phyloP scores from a whole-genome alignment of 2,113 vertebrate genomes.

The Gadus chalcogrammus region DNA sequence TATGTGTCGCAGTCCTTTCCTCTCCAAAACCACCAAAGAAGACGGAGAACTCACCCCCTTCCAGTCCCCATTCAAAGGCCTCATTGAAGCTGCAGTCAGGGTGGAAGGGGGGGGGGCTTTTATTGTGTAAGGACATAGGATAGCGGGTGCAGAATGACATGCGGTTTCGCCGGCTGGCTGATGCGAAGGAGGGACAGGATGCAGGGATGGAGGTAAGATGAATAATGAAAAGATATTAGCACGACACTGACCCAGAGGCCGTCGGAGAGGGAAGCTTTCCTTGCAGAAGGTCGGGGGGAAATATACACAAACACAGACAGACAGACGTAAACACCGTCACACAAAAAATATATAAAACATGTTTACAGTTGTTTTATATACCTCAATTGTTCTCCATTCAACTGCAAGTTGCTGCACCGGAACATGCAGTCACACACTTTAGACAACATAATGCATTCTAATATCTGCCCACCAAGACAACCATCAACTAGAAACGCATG shows the following conservation, averaged over 20 bases:
- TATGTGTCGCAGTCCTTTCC: slow-evolving; percentile 22
- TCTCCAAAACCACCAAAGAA: slow-evolving; percentile 35
- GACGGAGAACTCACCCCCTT: slow-evolving; percentile 41
- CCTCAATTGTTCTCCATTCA: too few species aligned
- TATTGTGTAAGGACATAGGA: slow-evolving; percentile 56
- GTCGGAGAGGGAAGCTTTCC: too few species aligned
- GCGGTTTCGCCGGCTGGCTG: slow-evolving; percentile 44
- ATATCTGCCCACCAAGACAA: too few species aligned
- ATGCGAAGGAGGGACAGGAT: slow-evolving; percentile 31
- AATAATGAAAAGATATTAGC: slow-evolving; percentile 51
- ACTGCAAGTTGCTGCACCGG: neutral
- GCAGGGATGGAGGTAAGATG: slow-evolving; percentile 13
- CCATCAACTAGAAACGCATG: too few species aligned
- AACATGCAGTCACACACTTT: neutral
- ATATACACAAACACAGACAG: too few species aligned
- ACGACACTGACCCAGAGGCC: neutral
- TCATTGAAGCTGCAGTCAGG: slow-evolving; percentile 16
- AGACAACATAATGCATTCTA: too few species aligned
- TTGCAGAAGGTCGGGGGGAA: too few species aligned
- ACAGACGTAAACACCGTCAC: too few species aligned
- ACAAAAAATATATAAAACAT: too few species aligned
- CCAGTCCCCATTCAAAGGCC: slow-evolving; percentile 36
- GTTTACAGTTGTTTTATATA: too few species aligned
- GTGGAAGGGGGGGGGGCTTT: neutral
- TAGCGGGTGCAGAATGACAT: slow-evolving; percentile 32